Percentiles rank a stretch among this genome's conserved stretches.
phyloP scores from a whole-genome alignment of 2,888 invertebrate genomes.

The Stenoptilia bipunctidactyla region DNA sequence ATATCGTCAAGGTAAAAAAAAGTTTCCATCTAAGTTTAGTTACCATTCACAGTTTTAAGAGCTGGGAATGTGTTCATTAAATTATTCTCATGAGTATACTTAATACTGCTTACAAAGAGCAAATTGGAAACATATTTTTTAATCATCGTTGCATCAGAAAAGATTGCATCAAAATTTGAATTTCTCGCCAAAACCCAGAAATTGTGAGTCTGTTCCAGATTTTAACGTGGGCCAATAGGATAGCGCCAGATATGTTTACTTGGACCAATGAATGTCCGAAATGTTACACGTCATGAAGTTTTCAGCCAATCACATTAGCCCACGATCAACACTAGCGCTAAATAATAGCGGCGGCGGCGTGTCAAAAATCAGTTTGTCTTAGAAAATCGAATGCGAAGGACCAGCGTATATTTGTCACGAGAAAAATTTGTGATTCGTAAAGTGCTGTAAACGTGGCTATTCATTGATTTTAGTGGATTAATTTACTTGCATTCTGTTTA shows the following conservation, averaged over 20 bases:
- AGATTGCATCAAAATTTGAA: too few species aligned
- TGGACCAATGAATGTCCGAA: slow-evolving; percentile 48
- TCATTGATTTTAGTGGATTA: too few species aligned
- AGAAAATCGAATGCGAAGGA: slow-evolving; percentile 34
- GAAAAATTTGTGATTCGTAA: slow-evolving; percentile 31
- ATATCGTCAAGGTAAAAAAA: too few species aligned
- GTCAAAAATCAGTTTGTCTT: slow-evolving; percentile 55
- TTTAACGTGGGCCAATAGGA: slow-evolving; percentile 78
- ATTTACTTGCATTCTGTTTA: too few species aligned
- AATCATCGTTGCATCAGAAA: too few species aligned
- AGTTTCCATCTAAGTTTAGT: too few species aligned
- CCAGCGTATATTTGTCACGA: slow-evolving; percentile 26
- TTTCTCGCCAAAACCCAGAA: slow-evolving; percentile 31
- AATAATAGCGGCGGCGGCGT: slow-evolving; percentile 60
- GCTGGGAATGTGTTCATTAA: too few species aligned
- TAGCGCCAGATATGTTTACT: slow-evolving; percentile 67
- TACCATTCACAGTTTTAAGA: too few species aligned
- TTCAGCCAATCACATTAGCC: slow-evolving; percentile 60
- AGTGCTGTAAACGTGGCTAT: slow-evolving; percentile 40
- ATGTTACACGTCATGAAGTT: slow-evolving; percentile 50
- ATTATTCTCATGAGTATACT: too few species aligned
- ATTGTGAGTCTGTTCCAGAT: slow-evolving; percentile 33
- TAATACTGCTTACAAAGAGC: too few species aligned
- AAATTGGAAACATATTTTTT: too few species aligned
- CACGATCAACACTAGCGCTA: slow-evolving; percentile 75